These are phyloP conservation scores for Ametastegia equiseti DNA, from an alignment of 2,888 invertebrate genomes.

Conservation along the genomic window DNA sequence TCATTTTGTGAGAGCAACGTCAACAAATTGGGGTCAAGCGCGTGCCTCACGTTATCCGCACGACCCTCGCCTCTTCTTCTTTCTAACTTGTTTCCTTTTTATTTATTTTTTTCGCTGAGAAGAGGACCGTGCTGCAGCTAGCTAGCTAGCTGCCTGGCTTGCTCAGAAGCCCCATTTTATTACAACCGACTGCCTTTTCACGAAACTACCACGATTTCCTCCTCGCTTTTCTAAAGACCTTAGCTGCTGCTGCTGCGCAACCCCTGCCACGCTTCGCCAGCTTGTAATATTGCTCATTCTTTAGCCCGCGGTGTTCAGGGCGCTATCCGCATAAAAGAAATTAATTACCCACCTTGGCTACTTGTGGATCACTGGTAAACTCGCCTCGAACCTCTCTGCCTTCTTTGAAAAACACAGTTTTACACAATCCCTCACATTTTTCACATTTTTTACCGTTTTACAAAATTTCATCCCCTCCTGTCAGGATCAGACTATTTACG, in stretches of 20 bases:
- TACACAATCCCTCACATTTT: not conserved
- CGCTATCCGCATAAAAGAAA: slow-evolving; percentile 59
- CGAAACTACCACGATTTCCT: slow-evolving; percentile 39
- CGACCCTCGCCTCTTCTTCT: not conserved
- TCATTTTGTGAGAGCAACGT: slow-evolving; percentile 25
- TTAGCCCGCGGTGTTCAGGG: not conserved
- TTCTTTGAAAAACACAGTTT: not conserved
- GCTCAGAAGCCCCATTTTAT: slow-evolving; percentile 19
- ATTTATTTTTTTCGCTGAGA: no score
- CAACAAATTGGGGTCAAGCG: slow-evolving; percentile 46
- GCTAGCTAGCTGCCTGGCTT: no score
- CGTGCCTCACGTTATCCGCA: slow-evolving; percentile 32
- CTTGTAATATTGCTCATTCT: slow-evolving; percentile 33
- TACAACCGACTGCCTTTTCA: slow-evolving; percentile 40
- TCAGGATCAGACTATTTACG: no score
- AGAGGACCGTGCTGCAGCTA: not conserved
- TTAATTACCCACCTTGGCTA: slow-evolving; percentile 64
- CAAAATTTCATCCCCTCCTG: slow-evolving; percentile 1
- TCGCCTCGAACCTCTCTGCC: not conserved
- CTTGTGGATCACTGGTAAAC: slow-evolving; percentile 62
- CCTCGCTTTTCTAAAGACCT: slow-evolving; percentile 23
- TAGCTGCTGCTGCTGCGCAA: not conserved
- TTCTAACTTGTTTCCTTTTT: slow-evolving; percentile 37
- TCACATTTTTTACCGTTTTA: not conserved
- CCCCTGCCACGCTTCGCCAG: not conserved